These are phyloP conservation scores for Esox lucius DNA, from an alignment of 2,797 vertebrate species.

Conservation along the genomic window DNA sequence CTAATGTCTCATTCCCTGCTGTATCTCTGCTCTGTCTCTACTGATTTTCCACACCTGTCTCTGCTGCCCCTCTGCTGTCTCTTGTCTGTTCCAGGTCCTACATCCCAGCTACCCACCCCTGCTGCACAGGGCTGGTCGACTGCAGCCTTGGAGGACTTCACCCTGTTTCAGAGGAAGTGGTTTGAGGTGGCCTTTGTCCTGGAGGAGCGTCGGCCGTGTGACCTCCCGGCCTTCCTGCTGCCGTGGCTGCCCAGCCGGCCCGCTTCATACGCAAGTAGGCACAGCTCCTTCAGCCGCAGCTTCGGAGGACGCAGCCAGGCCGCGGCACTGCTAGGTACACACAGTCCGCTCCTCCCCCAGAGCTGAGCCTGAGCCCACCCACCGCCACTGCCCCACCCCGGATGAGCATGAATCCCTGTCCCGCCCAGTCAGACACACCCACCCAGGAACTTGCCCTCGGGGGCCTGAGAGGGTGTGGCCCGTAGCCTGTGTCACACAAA, in stretches of 20 bases:
- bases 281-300: slow-evolving; percentile 99
- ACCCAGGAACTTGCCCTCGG: not conserved
- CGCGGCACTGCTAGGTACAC: slow-evolving; percentile 93
- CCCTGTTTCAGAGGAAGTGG: slow-evolving; percentile 96
- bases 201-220: slow-evolving; percentile 90
- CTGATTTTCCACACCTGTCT: not conserved
- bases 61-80: not conserved
- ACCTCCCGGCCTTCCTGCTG: slow-evolving; percentile 91
- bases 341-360: slow-evolving; percentile 50
- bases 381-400: slow-evolving; percentile 11
- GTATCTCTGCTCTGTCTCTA: not conserved
- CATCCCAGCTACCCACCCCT: slow-evolving; percentile 69
- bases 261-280: slow-evolving; percentile 97
- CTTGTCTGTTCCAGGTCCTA: slow-evolving; percentile 40
- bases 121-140: slow-evolving; percentile 80
- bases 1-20: too few relatives aligned
- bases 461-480: slow-evolving; percentile 13
- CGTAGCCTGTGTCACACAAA: slow-evolving; percentile 26
- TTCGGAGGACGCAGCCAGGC: slow-evolving; percentile 99
- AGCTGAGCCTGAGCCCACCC: slow-evolving; percentile 15
- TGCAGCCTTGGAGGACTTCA: slow-evolving; percentile 87
- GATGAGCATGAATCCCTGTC: slow-evolving; percentile 5
- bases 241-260: slow-evolving; percentile 97
- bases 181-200: slow-evolving; percentile 94
- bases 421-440: slow-evolving; percentile 26